phyloP scores from a whole-genome alignment of 2,888 invertebrate species.

The Drosophila fulvimacula region DNA sequence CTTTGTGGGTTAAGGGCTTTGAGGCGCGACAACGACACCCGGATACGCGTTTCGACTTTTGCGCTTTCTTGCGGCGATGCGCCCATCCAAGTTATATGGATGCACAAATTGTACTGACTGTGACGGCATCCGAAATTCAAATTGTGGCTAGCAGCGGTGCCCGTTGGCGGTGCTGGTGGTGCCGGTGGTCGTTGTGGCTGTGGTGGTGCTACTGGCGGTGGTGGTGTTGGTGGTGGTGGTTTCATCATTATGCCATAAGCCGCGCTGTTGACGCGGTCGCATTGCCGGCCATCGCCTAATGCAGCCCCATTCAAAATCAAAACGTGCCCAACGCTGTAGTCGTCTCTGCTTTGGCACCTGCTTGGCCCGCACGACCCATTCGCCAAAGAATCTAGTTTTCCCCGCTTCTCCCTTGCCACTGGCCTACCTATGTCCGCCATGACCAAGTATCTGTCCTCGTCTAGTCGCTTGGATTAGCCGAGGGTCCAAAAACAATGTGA shows the following conservation, averaged over 20 bases:
- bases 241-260: conserved; percentile 72
- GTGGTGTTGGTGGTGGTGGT: conserved; percentile 27
- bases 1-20: conserved; percentile 1
- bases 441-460: conserved; percentile 11
- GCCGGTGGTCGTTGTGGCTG: conserved; percentile 24
- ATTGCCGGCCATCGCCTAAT: conserved; percentile 54
- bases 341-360: conserved; percentile 27
- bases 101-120: conserved; percentile 75
- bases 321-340: conserved; percentile 61
- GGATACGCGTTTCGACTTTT: conserved; percentile 27
- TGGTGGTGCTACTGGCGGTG: conserved; percentile 7
- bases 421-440: not conserved
- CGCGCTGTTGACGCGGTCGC: conserved; percentile 35
- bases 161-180: not conserved
- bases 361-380: conserved; percentile 16
- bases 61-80: conserved; percentile 28
- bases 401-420: not conserved
- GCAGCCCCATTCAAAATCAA: conserved; percentile 78
- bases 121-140: conserved; percentile 61
- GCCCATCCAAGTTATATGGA: conserved; percentile 69
- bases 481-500: conserved; percentile 42
- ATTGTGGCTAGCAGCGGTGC: conserved; percentile 17
- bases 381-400: conserved; percentile 3
- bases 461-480: conserved; percentile 36
- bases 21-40: conserved; percentile 10